phyloP scores from a whole-genome alignment of 2,888 invertebrate genomes.

The Erynnis tages region DNA sequence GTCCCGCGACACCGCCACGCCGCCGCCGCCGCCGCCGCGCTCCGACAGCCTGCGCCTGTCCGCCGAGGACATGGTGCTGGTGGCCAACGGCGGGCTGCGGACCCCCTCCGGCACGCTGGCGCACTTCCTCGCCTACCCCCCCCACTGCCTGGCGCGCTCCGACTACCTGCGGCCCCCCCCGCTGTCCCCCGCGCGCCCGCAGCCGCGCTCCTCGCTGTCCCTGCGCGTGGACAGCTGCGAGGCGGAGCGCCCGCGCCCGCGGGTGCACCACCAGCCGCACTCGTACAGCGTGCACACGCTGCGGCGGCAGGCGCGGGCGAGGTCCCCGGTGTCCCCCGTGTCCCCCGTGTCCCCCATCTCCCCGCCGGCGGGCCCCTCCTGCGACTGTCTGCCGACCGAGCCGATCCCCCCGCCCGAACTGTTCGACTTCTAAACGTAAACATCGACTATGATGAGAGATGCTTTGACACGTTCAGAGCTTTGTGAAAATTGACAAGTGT shows the following conservation, averaged over 20 bases:
- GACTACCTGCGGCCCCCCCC: constrained; percentile 58
- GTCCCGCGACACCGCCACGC: constrained; percentile 35
- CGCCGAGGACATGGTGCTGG: constrained; percentile 69
- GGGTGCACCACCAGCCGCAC: constrained; percentile 28
- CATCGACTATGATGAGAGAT: too few species aligned
- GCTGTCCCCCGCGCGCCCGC: constrained; percentile 41
- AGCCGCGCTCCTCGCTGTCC: constrained; percentile 60
- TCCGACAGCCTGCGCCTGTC: constrained; percentile 66
- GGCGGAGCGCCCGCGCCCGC: constrained; percentile 25
- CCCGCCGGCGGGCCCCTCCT: constrained; percentile 32
- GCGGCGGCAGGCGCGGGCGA: constrained; percentile 38
- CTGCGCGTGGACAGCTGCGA: constrained; percentile 53
- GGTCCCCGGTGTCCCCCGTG: constrained; percentile 8
- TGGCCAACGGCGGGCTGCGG: constrained; percentile 68
- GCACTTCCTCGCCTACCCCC: constrained; percentile 62
- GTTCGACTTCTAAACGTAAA: constrained; percentile 57
- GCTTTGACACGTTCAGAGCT: too few species aligned
- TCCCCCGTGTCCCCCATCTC: constrained; percentile 1
- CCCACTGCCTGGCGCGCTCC: constrained; percentile 51
- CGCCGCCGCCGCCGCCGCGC: constrained; percentile 55
- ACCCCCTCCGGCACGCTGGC: constrained; percentile 65
- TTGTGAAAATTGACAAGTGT: too few species aligned
- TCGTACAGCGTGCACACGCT: constrained; percentile 53
- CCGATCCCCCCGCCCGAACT: constrained; percentile 72
- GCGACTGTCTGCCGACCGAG: constrained; percentile 58